Percentiles rank a stretch among this genome's conserved stretches.
phyloP scores from a whole-genome alignment of 35 echinoderm and acorn worm genomes.

The Apostichopus parvimensis region DNA sequence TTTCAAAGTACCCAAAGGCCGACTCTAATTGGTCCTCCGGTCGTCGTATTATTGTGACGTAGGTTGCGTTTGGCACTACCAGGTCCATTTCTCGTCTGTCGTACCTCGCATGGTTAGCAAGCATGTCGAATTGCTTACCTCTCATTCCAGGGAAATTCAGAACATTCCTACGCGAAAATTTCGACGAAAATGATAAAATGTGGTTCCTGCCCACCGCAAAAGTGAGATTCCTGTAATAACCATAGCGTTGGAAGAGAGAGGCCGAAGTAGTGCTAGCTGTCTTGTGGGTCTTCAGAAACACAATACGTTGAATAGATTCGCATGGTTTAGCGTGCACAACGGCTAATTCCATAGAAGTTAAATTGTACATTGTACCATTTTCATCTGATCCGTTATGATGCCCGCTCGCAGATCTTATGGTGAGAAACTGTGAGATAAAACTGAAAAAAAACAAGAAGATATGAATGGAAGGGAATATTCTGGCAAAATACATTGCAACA shows the following conservation, averaged over 20 bases:
- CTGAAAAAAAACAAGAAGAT: no score
- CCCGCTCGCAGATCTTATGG: no score
- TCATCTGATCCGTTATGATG: no score
- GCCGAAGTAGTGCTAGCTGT: slow-evolving; percentile 51
- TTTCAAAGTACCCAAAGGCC: slow-evolving; percentile 73
- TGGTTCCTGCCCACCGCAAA: slow-evolving; percentile 41
- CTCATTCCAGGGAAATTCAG: not conserved
- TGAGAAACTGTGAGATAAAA: no score
- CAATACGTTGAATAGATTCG: not conserved
- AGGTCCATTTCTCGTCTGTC: slow-evolving; percentile 68
- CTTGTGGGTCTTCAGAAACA: slow-evolving; percentile 61
- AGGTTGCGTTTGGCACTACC: slow-evolving; percentile 69
- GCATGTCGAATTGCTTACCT: slow-evolving; percentile 53
- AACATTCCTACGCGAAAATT: not conserved
- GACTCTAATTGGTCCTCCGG: slow-evolving; percentile 76
- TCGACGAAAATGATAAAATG: not conserved
- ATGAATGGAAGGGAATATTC: no score
- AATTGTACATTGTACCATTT: no score
- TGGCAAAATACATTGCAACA: no score
- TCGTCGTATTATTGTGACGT: slow-evolving; percentile 73
- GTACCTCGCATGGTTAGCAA: slow-evolving; percentile 83
- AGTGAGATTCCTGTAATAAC: slow-evolving; percentile 11
- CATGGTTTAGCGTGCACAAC: not conserved
- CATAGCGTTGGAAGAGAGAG: slow-evolving; percentile 46
- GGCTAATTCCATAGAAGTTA: no score